Evolutionary conservation across 2,888 invertebrate genomes (phyloP).

Genomic region (Plusia festucae): DNA sequence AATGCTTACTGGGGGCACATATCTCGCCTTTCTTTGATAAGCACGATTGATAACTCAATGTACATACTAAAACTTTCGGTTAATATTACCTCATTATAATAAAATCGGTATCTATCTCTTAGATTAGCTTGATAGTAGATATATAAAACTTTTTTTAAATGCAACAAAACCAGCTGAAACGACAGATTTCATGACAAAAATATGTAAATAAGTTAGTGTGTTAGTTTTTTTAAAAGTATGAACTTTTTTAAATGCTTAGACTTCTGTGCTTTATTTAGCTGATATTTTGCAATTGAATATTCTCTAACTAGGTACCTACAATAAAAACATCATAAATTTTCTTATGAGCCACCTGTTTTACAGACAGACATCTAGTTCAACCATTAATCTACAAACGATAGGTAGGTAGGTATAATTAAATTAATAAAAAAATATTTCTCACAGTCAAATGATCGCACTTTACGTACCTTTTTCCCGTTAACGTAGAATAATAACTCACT

Average conservation of each 20-base stretch:
- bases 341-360: not conserved
- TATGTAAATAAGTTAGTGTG: too few relatives aligned
- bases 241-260: too few relatives aligned
- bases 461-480: conserved; percentile 85
- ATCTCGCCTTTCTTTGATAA: not conserved
- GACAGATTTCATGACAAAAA: too few relatives aligned
- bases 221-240: too few relatives aligned
- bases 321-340: not conserved
- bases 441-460: not conserved
- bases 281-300: not conserved
- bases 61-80: not conserved
- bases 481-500: conserved; percentile 85
- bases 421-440: conserved; percentile 9
- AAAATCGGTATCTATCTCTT: not conserved
- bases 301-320: not conserved
- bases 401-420: conserved; percentile 9
- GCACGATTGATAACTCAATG: conserved; percentile 2
- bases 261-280: too few relatives aligned
- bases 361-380: conserved; percentile 13
- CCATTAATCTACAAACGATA: conserved; percentile 17
- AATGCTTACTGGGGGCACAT: not conserved
- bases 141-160: not conserved
- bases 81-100: not conserved
- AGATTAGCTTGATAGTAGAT: not conserved
- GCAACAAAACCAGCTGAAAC: not conserved